Conservation (phyloP, 2,113 vertebrate genomes). For the Zootoca vivipara region DNA sequence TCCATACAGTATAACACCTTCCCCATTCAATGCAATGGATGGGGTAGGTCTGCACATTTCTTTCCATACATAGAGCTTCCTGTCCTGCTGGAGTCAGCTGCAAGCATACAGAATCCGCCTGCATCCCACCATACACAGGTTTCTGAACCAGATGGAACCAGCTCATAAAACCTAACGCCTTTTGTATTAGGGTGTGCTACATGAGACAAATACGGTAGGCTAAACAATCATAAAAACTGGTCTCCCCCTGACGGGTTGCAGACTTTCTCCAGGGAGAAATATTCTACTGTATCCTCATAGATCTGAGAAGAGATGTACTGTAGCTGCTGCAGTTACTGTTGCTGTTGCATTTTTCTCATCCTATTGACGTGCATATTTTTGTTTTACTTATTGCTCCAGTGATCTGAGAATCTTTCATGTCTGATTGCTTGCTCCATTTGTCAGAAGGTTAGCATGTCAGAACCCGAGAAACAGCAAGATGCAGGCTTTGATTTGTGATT, state of each 20-base stretch:
- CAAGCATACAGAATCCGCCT: not conserved
- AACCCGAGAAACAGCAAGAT: not conserved
- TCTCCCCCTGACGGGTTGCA: not conserved
- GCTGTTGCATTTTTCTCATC: not conserved
- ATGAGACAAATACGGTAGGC: not conserved
- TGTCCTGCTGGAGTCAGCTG: not conserved
- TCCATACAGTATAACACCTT: not conserved
- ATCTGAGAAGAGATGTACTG: not conserved
- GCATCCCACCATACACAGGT: not conserved
- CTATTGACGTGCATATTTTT: not conserved
- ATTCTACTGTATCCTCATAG: not conserved
- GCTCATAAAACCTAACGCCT: not conserved
- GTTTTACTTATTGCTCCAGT: not conserved
- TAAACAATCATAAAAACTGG: not conserved
- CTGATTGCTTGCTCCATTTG: not conserved
- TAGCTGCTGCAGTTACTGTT: not conserved
- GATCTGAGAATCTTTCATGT: not conserved
- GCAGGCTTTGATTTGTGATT: conserved; percentile 3
- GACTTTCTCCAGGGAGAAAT: not conserved
- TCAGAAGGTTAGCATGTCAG: not conserved
- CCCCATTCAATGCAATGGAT: not conserved
- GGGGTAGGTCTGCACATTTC: not conserved
- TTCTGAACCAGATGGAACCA: not conserved
- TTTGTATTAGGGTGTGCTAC: not conserved
- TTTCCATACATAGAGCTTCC: not conserved